Conservation (phyloP, 1,140 invertebrate species). For the Pseudomyrmex dendroicus region DNA sequence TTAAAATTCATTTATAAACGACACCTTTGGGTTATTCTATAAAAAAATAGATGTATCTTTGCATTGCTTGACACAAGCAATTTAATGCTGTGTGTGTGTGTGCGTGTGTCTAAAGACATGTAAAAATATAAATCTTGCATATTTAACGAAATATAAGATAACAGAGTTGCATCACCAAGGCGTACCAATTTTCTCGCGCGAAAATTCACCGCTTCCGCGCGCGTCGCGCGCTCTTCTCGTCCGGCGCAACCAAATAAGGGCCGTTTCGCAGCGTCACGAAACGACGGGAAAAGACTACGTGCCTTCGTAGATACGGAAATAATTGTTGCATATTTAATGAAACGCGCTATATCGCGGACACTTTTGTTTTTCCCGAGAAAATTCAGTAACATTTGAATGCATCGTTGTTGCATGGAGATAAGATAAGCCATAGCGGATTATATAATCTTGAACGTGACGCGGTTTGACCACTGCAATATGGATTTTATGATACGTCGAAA, state of each 20-base stretch:
- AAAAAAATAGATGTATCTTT: neutral
- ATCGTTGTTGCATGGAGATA: neutral
- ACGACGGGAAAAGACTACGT: conserved; percentile 57
- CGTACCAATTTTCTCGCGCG: conserved; percentile 65
- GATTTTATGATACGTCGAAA: no score
- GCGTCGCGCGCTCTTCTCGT: conserved; percentile 39
- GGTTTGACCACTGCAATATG: neutral
- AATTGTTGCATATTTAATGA: conserved; percentile 78
- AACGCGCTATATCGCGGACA: conserved; percentile 46
- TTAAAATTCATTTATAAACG: neutral
- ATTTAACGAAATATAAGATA: conserved; percentile 71
- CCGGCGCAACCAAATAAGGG: conserved; percentile 57
- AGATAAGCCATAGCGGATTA: conserved; percentile 44
- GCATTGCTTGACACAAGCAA: conserved; percentile 27
- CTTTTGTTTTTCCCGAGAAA: conserved; percentile 60
- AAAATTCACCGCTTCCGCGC: conserved; percentile 69
- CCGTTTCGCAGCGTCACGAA: conserved; percentile 58
- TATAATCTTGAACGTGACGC: conserved; percentile 11
- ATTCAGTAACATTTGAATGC: conserved; percentile 29
- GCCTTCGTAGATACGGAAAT: conserved; percentile 68
- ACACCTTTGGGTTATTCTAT: neutral
- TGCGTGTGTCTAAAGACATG: conserved; percentile 55
- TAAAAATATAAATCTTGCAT: conserved; percentile 73
- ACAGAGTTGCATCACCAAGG: conserved; percentile 55
- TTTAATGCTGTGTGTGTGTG: neutral